Evolutionary conservation across 2,888 invertebrate species (phyloP).

Genomic region (Agriopis marginaria): DNA sequence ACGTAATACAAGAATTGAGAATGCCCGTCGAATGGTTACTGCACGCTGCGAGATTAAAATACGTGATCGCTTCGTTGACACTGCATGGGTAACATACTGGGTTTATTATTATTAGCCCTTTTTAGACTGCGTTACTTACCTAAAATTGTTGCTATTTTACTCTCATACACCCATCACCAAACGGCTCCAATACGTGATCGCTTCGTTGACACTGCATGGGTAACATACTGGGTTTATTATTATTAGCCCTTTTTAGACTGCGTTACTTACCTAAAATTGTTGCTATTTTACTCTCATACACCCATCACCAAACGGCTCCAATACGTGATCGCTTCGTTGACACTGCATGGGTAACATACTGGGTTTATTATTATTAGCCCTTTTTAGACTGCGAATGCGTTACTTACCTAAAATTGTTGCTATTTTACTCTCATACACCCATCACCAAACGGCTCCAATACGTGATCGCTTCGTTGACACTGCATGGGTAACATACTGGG

Average conservation of each 20-base stretch:
- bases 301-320: neutral
- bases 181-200: constrained; percentile 5
- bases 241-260: too few relatives aligned
- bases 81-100: neutral
- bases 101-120: too few relatives aligned
- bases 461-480: constrained; percentile 17
- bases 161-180: too few relatives aligned
- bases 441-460: neutral
- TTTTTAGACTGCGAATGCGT: too few relatives aligned
- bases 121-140: too few relatives aligned
- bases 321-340: constrained; percentile 20
- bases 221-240: neutral
- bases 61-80: constrained; percentile 17
- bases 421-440: too few relatives aligned
- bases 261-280: too few relatives aligned
- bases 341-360: neutral
- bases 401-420: too few relatives aligned
- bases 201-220: constrained; percentile 8
- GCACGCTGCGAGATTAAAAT: constrained; percentile 27
- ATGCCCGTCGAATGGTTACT: constrained; percentile 12
- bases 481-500: neutral
- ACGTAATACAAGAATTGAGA: constrained; percentile 19
- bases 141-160: too few relatives aligned
- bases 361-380: too few relatives aligned
- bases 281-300: too few relatives aligned